Percentiles rank a stretch among this genome's conserved stretches.
phyloP scores from a whole-genome alignment of 2,888 invertebrate genomes.

The Nemotelus pantherinus region DNA sequence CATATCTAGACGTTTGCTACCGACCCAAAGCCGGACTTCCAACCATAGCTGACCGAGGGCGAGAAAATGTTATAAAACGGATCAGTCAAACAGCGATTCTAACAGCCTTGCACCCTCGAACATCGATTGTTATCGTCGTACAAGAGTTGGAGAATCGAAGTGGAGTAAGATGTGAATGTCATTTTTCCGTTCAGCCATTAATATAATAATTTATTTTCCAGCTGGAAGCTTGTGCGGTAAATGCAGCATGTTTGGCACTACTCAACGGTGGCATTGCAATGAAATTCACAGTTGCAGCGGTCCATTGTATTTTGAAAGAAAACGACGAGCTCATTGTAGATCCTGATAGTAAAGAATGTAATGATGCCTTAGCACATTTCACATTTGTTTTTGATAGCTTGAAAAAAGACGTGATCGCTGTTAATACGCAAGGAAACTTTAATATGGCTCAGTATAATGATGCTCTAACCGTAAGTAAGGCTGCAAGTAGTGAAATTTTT shows the following conservation, averaged over 20 bases:
- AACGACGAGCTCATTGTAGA: slow-evolving; percentile 72
- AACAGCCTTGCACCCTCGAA: slow-evolving; percentile 79
- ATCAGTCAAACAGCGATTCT: slow-evolving; percentile 80
- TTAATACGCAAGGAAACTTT: slow-evolving; percentile 77
- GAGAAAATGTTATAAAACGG: slow-evolving; percentile 79
- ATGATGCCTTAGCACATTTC: slow-evolving; percentile 71
- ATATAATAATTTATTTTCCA: slow-evolving; percentile 51
- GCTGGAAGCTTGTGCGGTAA: slow-evolving; percentile 83
- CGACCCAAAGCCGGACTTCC: slow-evolving; percentile 81
- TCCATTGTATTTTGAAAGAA: slow-evolving; percentile 76
- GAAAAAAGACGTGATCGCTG: slow-evolving; percentile 69
- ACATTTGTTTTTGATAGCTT: slow-evolving; percentile 80
- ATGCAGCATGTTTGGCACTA: slow-evolving; percentile 83
- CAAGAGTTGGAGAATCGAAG: slow-evolving; percentile 89
- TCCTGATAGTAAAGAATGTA: slow-evolving; percentile 68
- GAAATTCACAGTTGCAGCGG: slow-evolving; percentile 82
- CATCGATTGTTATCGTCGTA: slow-evolving; percentile 79
- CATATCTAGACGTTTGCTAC: slow-evolving; percentile 81
- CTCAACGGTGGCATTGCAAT: slow-evolving; percentile 86
- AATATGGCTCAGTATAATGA: slow-evolving; percentile 74
- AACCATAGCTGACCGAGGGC: slow-evolving; percentile 74
- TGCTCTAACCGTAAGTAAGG: slow-evolving; percentile 72
- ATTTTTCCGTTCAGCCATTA: slow-evolving; percentile 19
- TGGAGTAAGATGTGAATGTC: slow-evolving; percentile 68
- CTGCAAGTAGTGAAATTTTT: slow-evolving; percentile 76